Evolutionary conservation across 2,113 vertebrate species (phyloP).

Genomic region (Chionis minor): DNA sequence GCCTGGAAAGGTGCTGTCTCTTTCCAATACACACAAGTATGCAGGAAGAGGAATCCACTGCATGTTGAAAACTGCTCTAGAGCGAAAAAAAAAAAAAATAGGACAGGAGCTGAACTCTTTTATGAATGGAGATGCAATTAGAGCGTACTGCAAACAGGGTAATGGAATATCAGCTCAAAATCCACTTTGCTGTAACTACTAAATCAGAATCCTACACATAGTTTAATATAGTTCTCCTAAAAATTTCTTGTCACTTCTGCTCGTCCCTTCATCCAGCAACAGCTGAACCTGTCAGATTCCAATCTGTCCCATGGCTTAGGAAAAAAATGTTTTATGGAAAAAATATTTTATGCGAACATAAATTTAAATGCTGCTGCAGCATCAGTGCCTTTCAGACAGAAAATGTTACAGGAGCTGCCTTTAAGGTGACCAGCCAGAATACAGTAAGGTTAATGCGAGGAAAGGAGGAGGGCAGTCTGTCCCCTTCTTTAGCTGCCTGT

Average conservation of each 20-base stretch:
- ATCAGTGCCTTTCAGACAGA: not conserved
- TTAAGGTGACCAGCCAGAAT: not conserved
- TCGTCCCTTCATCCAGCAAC: not conserved
- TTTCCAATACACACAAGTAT: not conserved
- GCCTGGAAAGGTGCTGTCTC: not conserved
- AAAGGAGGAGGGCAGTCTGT: not conserved
- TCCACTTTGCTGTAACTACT: not conserved
- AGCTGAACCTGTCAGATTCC: constrained; percentile 41
- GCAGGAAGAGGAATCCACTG: not conserved
- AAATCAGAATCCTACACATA: not conserved
- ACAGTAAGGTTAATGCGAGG: not conserved
- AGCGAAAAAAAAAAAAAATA: not conserved
- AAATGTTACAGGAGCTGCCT: not conserved
- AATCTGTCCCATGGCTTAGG: not conserved
- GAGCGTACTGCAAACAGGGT: not conserved
- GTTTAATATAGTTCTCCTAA: constrained; percentile 50
- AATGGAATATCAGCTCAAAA: constrained; percentile 16
- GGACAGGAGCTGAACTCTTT: not conserved
- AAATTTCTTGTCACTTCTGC: constrained; percentile 22
- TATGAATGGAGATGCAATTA: constrained; percentile 19
- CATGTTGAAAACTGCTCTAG: not conserved
- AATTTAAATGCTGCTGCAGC: not conserved
- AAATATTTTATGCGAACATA: not conserved
- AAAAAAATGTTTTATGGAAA: not conserved
- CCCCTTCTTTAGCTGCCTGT: not conserved